Evolutionary conservation across 2,797 vertebrate genomes (phyloP), one percentile per base, ranked within the genome.

Genomic region (Hybognathus amarus): DNA sequence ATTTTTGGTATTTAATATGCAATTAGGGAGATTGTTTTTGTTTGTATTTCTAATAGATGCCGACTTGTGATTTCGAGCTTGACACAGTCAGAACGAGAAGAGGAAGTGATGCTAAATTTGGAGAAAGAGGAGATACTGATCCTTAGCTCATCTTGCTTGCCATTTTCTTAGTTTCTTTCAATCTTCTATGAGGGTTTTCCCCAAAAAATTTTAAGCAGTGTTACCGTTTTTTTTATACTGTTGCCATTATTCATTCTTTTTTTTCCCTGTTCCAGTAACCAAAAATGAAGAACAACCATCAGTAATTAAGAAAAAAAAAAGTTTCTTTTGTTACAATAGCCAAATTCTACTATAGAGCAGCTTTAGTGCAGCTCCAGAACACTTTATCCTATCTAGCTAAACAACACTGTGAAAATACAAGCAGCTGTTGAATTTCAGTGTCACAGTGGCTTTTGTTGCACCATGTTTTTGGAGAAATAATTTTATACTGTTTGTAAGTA

Each of bases 131-230:
- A 82, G 80, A 73, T 69, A 85, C 88, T 88, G 88, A 85, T 91
- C 85, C 61, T 80, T 56, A 82, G 88, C 84, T 87, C 82, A 8
- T 82, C 85, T 83, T 88, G 88, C 83, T 92, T 91, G 90, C 92
- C 92, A 92, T 91, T 91, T 88, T 92, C 88, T 90, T 87, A 85
- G 81, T 79, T 91, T 89, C 85, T 88, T 89, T 89, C 89, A 91
- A 85, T 89, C 87, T 90, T 82, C 73, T 86, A 59, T 87, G 54
- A 73, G 2, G 69, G 6, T 61, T 56, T 56, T 73, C 89, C 86
- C 85, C 24, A 1, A 3, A 9, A 7, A 86, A 91, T 91, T 93
- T 90, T 91, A 90, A 89, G 88, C 90, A 92, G 90, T 94, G 90
- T 94, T 94, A 91, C 80, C 27, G n/a, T 70, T 64, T 75, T 91